phyloP scores from a whole-genome alignment of 2,113 vertebrate species.

The Pimephales promelas region DNA sequence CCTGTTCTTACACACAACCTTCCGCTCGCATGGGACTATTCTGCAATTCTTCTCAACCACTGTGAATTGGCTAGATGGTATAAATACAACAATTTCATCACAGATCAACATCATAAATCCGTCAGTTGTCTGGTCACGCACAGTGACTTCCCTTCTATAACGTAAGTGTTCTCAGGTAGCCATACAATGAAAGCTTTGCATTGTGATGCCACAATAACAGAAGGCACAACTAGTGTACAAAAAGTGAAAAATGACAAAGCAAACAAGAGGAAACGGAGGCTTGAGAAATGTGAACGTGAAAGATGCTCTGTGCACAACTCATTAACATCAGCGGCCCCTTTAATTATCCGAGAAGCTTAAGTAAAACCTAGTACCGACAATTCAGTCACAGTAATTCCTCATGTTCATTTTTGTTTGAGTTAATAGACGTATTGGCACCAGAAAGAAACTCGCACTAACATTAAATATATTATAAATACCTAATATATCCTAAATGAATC shows the following conservation, averaged over 20 bases:
- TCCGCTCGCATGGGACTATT: constrained; percentile 3
- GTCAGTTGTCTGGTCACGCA: constrained; percentile 5
- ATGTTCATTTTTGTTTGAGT: constrained; percentile 19
- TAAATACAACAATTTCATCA: constrained; percentile 22
- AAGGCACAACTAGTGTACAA: constrained; percentile 60
- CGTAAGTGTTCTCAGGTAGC: constrained; percentile 37
- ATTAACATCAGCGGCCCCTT: neutral
- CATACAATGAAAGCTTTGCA: constrained; percentile 49
- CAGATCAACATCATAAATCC: constrained; percentile 33
- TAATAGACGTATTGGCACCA: constrained; percentile 37
- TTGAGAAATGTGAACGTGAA: constrained; percentile 29
- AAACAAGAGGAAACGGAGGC: constrained; percentile 9
- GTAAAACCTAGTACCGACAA: constrained; percentile 18
- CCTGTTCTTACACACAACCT: constrained; percentile 22
- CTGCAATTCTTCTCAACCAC: constrained; percentile 4
- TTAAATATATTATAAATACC: constrained; percentile 32
- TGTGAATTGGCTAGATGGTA: constrained; percentile 18
- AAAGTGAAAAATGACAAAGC: constrained; percentile 33
- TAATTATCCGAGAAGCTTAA: constrained; percentile 5
- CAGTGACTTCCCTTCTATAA: constrained; percentile 9
- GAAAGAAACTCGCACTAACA: constrained; percentile 34
- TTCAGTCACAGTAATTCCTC: constrained; percentile 34
- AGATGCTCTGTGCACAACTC: constrained; percentile 21
- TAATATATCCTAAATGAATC: constrained; percentile 39
- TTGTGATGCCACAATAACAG: constrained; percentile 53